phyloP scores from a whole-genome alignment of 2,113 vertebrate genomes.

The Microtus montanus region DNA sequence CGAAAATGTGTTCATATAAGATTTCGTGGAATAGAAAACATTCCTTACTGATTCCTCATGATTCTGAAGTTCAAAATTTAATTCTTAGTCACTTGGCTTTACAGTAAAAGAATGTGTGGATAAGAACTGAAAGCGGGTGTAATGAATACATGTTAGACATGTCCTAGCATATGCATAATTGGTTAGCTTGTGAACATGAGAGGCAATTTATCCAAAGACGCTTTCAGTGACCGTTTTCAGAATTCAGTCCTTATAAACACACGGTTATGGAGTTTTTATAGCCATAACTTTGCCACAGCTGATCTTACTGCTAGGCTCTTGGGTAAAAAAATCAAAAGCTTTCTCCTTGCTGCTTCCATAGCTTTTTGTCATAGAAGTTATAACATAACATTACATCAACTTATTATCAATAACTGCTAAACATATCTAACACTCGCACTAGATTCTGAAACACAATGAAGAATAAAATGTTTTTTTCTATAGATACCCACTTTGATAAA shows the following conservation, averaged over 20 bases:
- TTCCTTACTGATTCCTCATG: background rate
- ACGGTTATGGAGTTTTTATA: background rate
- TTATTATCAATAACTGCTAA: background rate
- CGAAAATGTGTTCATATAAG: background rate
- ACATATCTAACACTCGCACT: background rate
- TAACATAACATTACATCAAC: background rate
- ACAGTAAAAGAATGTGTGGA: background rate
- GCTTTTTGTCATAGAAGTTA: background rate
- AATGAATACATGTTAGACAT: background rate
- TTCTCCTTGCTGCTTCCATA: background rate
- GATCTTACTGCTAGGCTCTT: background rate
- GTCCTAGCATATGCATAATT: background rate
- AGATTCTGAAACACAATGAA: background rate
- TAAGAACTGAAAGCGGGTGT: background rate
- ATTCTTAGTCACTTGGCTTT: constrained; percentile 48
- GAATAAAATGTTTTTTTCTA: background rate
- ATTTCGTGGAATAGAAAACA: background rate
- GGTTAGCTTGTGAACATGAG: background rate
- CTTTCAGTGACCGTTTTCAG: background rate
- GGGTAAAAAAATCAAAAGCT: background rate
- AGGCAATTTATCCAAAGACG: background rate
- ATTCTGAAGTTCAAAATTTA: constrained; percentile 27
- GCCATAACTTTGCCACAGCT: background rate
- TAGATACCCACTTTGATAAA: background rate
- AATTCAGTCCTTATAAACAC: background rate